Base-by-base conservation (phyloP, 1,140 invertebrate species). In the Panulirus ornatus region DNA sequence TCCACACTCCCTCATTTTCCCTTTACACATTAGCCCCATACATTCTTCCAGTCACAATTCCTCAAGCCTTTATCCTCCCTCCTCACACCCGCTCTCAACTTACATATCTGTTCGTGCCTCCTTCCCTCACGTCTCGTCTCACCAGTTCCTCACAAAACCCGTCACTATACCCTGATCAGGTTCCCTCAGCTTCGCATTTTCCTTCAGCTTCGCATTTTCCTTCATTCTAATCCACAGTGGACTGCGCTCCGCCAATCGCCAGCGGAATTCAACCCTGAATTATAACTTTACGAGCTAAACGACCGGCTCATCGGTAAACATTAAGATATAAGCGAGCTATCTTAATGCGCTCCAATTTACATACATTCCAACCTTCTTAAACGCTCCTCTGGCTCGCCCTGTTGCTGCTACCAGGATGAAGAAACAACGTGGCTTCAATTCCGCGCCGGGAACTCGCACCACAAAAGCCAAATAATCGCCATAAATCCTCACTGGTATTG, bases 271-370 rank as follows among this genome's bases (percentile, higher is more conserved):
- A 78, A 44, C 44, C 27, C 27, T 42, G 40, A 42, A 47, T 40
- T 30, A 78, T 78, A 47, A 78, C 44, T 78, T 78, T 78, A 78
- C 44, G 75, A 78, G 16, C 58, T 66, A 2, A 66, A 47, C 38
- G 75, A 42, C 9, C 22, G 44, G 75, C 75, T 78, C 75, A 78
- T 78, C 75, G 75, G 75, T 78, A 78, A 78, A 78, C 75, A 78
- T 78, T 78, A 78, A 78, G 75, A 78, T 47, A 78, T 19, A n/a
- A 78, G 75, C 27, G 42, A 47, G 30, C 6, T 47, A 78, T 78
- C 40, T 78, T 78, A 47, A 78, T 78, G 22, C 44, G 22, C 75
- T 42, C n/a, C 38, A 78, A 78, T 78, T 78, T 78, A 78, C 75
- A 78, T 78, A 78, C 19, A 66, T 47, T 40, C 44, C 42, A 11